These are phyloP conservation scores for Metalampra italica DNA, from an alignment of 2,888 invertebrate species.

Conservation along the genomic window DNA sequence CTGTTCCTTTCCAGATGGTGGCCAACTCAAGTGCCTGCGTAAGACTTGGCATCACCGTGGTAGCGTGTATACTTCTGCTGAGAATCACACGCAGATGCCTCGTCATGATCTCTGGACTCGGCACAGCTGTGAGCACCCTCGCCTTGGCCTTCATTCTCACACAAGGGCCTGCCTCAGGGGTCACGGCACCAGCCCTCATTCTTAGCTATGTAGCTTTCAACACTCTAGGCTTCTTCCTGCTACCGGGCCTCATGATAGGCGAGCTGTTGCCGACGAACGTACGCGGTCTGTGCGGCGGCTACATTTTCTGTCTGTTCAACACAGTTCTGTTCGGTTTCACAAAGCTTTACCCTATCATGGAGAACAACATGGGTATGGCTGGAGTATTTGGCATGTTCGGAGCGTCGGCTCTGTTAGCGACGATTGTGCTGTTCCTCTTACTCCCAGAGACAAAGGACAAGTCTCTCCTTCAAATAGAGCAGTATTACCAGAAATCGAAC, in stretches of 20 bases:
- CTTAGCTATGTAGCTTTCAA: conserved; percentile 86
- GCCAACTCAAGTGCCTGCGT: conserved; percentile 85
- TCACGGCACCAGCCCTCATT: conserved; percentile 58
- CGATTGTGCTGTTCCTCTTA: conserved; percentile 81
- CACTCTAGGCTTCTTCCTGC: conserved; percentile 84
- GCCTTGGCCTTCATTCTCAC: conserved; percentile 64
- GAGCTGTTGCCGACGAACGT: conserved; percentile 86
- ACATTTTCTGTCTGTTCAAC: conserved; percentile 85
- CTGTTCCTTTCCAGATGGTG: conserved; percentile 54
- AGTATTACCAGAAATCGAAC: conserved; percentile 84
- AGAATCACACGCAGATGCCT: conserved; percentile 82
- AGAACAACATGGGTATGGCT: conserved; percentile 78
- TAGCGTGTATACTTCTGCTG: conserved; percentile 82
- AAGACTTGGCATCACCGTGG: conserved; percentile 80
- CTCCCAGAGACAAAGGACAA: conserved; percentile 87
- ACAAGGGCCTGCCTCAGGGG: conserved; percentile 41
- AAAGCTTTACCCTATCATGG: conserved; percentile 83
- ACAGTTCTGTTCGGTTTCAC: conserved; percentile 82
- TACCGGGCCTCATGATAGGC: conserved; percentile 87
- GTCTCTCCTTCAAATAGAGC: conserved; percentile 85
- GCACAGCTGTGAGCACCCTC: conserved; percentile 82
- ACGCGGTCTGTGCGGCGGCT: conserved; percentile 85
- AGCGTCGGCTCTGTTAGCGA: conserved; percentile 78
- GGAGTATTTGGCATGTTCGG: conserved; percentile 87
- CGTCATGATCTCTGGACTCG: conserved; percentile 82